Conservation (phyloP, 1,140 invertebrate species). For the Danaus plexippus region DNA sequence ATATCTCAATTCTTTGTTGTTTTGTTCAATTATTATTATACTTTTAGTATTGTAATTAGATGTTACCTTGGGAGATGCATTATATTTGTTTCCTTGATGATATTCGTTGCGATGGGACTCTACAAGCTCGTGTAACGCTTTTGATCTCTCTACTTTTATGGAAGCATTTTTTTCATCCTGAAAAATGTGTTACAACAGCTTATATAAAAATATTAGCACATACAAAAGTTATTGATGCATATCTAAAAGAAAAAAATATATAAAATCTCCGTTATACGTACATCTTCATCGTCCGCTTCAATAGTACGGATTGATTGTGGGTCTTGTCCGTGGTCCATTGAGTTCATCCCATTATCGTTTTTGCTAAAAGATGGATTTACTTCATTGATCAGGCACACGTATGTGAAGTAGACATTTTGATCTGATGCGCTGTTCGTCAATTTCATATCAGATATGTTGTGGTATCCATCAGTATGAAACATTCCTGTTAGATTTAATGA, state of each 20-base stretch:
- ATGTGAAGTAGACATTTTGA: slow-evolving; percentile 46
- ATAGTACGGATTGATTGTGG: slow-evolving; percentile 6
- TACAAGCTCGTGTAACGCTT: slow-evolving; percentile 21
- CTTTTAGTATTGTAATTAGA: no score
- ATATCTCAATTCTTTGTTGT: no score
- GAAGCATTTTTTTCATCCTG: slow-evolving; percentile 29
- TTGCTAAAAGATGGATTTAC: slow-evolving; percentile 26
- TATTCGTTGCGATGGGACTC: no score
- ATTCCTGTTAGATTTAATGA: no score
- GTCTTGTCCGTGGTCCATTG: slow-evolving; percentile 10
- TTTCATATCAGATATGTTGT: slow-evolving; percentile 22
- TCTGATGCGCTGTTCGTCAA: slow-evolving; percentile 46
- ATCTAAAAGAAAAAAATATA: neutral
- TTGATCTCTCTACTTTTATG: slow-evolving; percentile 50
- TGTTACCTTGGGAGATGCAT: no score
- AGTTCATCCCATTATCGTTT: slow-evolving; percentile 13
- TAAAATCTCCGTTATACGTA: slow-evolving; percentile 16
- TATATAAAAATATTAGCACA: no score
- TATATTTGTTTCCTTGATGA: no score
- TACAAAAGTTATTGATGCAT: no score
- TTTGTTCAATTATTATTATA: no score
- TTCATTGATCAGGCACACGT: slow-evolving; percentile 48
- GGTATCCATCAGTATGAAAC: neutral
- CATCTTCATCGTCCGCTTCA: slow-evolving; percentile 18
- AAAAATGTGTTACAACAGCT: slow-evolving; percentile 5